Conservation (phyloP, 1,140 invertebrate genomes). For the Drosophila triauraria region DNA sequence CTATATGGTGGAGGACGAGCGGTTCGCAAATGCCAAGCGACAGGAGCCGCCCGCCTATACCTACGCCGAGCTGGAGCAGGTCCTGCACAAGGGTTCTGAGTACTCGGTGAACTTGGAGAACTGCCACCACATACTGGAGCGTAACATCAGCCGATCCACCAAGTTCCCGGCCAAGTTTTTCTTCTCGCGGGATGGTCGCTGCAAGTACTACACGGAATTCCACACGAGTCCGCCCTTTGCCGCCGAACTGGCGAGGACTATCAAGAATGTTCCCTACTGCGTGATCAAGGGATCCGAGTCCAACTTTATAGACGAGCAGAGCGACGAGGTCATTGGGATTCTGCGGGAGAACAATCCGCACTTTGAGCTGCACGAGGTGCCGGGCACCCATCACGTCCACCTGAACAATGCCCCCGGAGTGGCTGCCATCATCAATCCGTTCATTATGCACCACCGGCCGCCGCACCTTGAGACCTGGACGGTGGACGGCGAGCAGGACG, state of each 20-base stretch:
- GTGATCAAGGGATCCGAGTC: slow-evolving; percentile 78
- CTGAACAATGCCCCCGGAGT: slow-evolving; percentile 88
- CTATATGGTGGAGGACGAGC: slow-evolving; percentile 77
- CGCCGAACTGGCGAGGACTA: slow-evolving; percentile 70
- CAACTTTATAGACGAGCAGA: slow-evolving; percentile 67
- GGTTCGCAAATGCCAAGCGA: slow-evolving; percentile 64
- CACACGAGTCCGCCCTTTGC: slow-evolving; percentile 63
- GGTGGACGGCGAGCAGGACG: slow-evolving; percentile 31
- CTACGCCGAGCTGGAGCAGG: slow-evolving; percentile 87
- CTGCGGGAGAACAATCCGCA: slow-evolving; percentile 86
- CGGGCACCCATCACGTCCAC: slow-evolving; percentile 90
- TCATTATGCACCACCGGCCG: slow-evolving; percentile 85
- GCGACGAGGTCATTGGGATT: slow-evolving; percentile 86
- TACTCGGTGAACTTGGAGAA: slow-evolving; percentile 86
- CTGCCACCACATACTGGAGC: slow-evolving; percentile 86
- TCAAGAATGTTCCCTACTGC: slow-evolving; percentile 75
- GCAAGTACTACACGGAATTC: slow-evolving; percentile 85
- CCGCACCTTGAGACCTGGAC: slow-evolving; percentile 72
- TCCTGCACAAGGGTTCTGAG: slow-evolving; percentile 85
- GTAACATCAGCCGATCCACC: slow-evolving; percentile 86
- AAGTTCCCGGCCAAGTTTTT: slow-evolving; percentile 87
- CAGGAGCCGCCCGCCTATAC: slow-evolving; percentile 87
- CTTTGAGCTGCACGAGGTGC: slow-evolving; percentile 88
- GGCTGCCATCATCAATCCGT: slow-evolving; percentile 87
- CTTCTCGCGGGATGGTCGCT: slow-evolving; percentile 87